Evolutionary conservation across 1,140 invertebrate species (phyloP).

Genomic region (Drosophila biarmipes): DNA sequence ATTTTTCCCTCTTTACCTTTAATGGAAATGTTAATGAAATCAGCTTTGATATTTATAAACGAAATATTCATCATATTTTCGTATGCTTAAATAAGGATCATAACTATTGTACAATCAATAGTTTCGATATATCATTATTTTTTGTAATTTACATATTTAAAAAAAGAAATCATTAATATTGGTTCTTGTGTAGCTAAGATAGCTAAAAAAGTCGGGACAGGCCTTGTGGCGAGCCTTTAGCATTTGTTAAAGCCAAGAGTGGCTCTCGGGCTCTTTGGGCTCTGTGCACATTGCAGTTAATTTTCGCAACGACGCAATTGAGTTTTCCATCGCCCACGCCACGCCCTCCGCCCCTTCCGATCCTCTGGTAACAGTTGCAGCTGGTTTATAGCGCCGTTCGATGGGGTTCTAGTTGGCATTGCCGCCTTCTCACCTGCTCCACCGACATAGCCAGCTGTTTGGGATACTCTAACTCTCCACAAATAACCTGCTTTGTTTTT

Average conservation of each 20-base stretch:
- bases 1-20: too few species aligned
- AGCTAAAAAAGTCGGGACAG: slow-evolving; percentile 1
- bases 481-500: background rate
- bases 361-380: slow-evolving; percentile 37
- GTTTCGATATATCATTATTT: too few species aligned
- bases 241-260: slow-evolving; percentile 56
- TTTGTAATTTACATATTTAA: too few species aligned
- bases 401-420: slow-evolving; percentile 23
- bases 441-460: slow-evolving; percentile 50
- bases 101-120: too few species aligned
- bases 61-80: too few species aligned
- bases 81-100: too few species aligned
- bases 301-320: slow-evolving; percentile 78
- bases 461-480: slow-evolving; percentile 14
- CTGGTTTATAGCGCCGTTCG: slow-evolving; percentile 71
- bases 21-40: too few species aligned
- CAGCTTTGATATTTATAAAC: too few species aligned
- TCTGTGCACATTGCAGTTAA: slow-evolving; percentile 63
- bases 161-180: background rate
- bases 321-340: slow-evolving; percentile 60
- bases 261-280: slow-evolving; percentile 27
- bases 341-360: slow-evolving; percentile 50
- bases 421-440: slow-evolving; percentile 71
- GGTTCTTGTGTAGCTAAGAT: background rate
- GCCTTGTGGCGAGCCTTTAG: slow-evolving; percentile 64